These are phyloP conservation scores for Diglossa cyanea DNA, from an alignment of 2,797 vertebrate genomes.

Conservation along the genomic window DNA sequence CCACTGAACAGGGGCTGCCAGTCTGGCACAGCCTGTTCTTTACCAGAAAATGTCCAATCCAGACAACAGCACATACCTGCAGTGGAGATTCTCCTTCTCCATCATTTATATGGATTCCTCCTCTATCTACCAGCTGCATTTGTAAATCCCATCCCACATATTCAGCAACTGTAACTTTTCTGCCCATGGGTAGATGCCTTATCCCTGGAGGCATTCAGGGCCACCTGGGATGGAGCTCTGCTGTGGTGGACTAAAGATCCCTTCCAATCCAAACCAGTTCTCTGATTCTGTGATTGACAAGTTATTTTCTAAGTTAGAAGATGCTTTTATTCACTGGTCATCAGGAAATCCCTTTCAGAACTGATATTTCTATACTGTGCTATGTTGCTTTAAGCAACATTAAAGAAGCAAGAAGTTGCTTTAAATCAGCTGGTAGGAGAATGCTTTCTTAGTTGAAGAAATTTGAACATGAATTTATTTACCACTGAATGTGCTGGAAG, in stretches of 20 bases:
- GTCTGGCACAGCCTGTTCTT: neutral
- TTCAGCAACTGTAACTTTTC: neutral
- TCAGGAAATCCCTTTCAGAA: neutral
- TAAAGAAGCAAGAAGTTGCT: neutral
- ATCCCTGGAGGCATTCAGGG: neutral
- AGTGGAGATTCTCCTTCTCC: neutral
- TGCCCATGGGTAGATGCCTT: neutral
- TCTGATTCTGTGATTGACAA: neutral
- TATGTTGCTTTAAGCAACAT: neutral
- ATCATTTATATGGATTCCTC: fast-evolving
- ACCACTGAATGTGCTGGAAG: neutral
- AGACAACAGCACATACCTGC: neutral
- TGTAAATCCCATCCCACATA: fast-evolving
- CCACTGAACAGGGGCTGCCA: neutral
- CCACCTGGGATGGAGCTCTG: neutral
- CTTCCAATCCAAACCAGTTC: neutral
- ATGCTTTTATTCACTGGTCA: neutral
- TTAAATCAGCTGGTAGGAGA: neutral
- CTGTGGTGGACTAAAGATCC: neutral
- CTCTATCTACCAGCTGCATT: neutral
- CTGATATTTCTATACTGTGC: neutral
- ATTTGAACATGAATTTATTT: neutral
- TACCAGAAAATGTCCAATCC: neutral
- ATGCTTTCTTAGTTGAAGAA: neutral
- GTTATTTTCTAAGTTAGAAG: neutral